These are phyloP conservation scores for Hoplodrina ambigua DNA, from an alignment of 2,888 invertebrate genomes.

Conservation along the genomic window DNA sequence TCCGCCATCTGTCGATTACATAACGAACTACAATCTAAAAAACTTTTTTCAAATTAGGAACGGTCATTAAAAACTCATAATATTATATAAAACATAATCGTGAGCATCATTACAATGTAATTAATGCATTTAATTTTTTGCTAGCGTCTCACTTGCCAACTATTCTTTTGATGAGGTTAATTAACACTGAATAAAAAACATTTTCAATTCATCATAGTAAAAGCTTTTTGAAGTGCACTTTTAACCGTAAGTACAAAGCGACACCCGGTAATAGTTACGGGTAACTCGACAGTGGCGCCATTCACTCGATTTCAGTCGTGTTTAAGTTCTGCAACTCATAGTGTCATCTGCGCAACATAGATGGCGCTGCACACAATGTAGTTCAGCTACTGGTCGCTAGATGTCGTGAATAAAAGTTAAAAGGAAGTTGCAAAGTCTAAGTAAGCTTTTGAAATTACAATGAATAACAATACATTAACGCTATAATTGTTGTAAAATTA, in stretches of 20 bases:
- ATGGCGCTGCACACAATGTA: constrained; percentile 69
- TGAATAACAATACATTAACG: not conserved
- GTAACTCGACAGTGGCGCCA: constrained; percentile 53
- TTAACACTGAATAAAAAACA: constrained; percentile 39
- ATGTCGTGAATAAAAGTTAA: constrained; percentile 62
- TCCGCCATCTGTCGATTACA: constrained; percentile 33
- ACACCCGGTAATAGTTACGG: not conserved
- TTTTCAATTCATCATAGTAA: constrained; percentile 32
- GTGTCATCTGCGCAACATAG: constrained; percentile 56
- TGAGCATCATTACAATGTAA: not conserved
- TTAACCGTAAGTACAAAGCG: constrained; percentile 4
- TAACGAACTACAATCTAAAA: not conserved
- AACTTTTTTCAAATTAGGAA: too few species aligned
- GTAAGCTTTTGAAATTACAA: not conserved
- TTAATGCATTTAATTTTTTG: constrained; percentile 3
- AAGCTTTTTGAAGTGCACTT: constrained; percentile 51
- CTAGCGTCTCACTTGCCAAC: constrained; percentile 1
- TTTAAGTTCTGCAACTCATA: constrained; percentile 14
- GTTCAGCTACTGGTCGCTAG: constrained; percentile 75
- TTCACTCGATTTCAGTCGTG: constrained; percentile 17
- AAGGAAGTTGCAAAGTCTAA: rapidly evolving
- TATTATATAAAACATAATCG: not conserved
- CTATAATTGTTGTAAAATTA: not conserved
- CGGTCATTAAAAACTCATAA: too few species aligned
- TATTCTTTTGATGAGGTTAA: constrained; percentile 42